Base-by-base conservation (phyloP, 2,888 invertebrate genomes). In the Leptinotarsa haldemani region DNA sequence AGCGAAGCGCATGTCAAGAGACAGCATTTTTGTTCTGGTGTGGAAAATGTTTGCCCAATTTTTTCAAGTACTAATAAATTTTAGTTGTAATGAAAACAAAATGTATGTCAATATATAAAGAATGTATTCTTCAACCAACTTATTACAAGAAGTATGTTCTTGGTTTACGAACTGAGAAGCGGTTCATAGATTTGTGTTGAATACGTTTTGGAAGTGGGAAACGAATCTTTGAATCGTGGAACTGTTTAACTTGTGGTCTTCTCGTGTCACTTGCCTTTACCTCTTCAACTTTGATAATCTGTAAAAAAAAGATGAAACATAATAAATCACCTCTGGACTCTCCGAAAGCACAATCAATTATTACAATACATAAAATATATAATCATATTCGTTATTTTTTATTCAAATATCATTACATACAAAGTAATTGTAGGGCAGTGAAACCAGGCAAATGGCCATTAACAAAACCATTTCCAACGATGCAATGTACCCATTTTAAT, bases 141-240 rank as follows among this genome's bases (percentile, higher is more conserved):
- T 79, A 77, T 83, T 85, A 85, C 82, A 91, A 88, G 92, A 93
- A 94, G 88, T 93, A 94, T 78, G 94, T 94, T 89, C 92, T 92
- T 84, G 94, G 95, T 88, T 94, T 93, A 86, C 93, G 92, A 86
- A 93, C 92, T 74, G 96, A 95, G 91, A 96, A 96, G 79, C 91
- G 90, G 86, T 95, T 94, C 90, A 95, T 92, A 82, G 92, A 91
- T 88, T 94, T 95, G 89, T 93, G 93, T 88, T 95, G 93, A 80
- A 95, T 95, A 83, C 96, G 92, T 88, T 95, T 95, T 74, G 98
- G 97, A 89, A 99, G 91, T 80, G 99, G 99, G 94, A 99, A 99
- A 88, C 93, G 92, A 89, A 99, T 98, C 87, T 93, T 94, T 77
- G 96, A 94, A 90, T 99, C 96, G 89, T 99, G 99, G 94, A 99